Base-by-base conservation (phyloP, 2,888 invertebrate genomes). In the Plagodis pulveraria region DNA sequence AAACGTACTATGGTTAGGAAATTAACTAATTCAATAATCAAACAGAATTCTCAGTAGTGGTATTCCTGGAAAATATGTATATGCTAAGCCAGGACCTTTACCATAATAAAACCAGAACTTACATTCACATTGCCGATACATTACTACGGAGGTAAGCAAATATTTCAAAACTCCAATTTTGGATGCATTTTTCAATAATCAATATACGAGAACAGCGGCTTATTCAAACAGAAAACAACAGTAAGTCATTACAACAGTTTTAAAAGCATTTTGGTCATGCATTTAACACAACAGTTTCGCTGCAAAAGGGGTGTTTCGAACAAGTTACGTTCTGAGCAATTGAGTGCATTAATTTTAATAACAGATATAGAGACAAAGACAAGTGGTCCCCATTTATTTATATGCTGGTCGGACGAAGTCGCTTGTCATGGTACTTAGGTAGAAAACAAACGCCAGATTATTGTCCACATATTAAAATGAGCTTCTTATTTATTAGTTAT, bases 341-440 rank as follows among this genome's bases (percentile, higher is more conserved):
- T 84, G 86, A 77, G 79, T 76, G 76, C 87, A 89, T 89, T 86
- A 85, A 89, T 91, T 87, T 86, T 79, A 88, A 89, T 88, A 83
- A 74, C 74, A 51, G 59, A 50, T 32, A 49, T 9, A 52, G 11
- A 77, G 72, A 80, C 78, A 83, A 79, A 80, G 78, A 76, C 80
- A 80, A 85, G 77, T 80, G 77, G 69, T 66, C 65, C 75, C 76
- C 77, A 85, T 89, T 86, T 85, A 87, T 87, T 87, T 87, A 86
- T 84, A 88, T 89, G 76, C 81, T 80, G 70, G 72, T 12, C 56
- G 66, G 75, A 81, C 32, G 79, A 66, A 69, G 66, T 67, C 65
- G 67, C 62, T 62, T 69, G 65, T 69, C 65, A 58, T 55, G 45
- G 32, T 47, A 46, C 52, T 22, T 22, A 22, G 22, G 22, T 49